Conservation (phyloP, 2,888 invertebrate species). For the Megaustenia siamemsis region DNA sequence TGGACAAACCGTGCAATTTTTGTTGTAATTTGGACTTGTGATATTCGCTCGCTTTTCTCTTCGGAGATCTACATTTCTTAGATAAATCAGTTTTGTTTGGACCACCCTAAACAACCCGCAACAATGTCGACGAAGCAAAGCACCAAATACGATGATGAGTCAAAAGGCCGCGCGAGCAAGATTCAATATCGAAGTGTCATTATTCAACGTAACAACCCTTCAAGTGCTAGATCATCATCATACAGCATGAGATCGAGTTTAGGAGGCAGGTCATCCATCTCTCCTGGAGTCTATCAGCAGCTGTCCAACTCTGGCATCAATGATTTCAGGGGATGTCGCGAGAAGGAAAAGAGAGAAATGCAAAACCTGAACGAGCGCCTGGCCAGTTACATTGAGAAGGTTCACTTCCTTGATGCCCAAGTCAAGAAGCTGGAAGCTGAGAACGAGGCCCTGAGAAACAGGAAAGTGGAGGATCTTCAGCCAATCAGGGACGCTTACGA, state of each 20-base stretch:
- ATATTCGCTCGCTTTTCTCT: background rate
- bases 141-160: background rate
- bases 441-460: slow-evolving; percentile 71
- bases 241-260: background rate
- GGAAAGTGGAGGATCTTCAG: slow-evolving; percentile 71
- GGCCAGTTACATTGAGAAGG: slow-evolving; percentile 82
- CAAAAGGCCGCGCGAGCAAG: slow-evolving; percentile 44
- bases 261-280: slow-evolving; percentile 37
- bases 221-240: background rate
- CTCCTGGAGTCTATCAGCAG: slow-evolving; percentile 61
- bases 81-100: background rate
- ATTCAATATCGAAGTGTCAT: slow-evolving; percentile 26
- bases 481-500: slow-evolving; percentile 80
- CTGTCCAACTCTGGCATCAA: slow-evolving; percentile 77
- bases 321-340: slow-evolving; percentile 79
- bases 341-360: slow-evolving; percentile 81
- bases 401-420: slow-evolving; percentile 78
- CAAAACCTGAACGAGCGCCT: slow-evolving; percentile 82
- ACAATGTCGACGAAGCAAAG: background rate
- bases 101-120: background rate
- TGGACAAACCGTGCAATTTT: slow-evolving; percentile 17
- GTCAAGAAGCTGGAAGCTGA: slow-evolving; percentile 76
- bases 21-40: background rate
- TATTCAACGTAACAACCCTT: slow-evolving; percentile 38
- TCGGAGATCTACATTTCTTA: background rate